Conservation (phyloP, 2,888 invertebrate genomes). For the Pyrgus malvae region DNA sequence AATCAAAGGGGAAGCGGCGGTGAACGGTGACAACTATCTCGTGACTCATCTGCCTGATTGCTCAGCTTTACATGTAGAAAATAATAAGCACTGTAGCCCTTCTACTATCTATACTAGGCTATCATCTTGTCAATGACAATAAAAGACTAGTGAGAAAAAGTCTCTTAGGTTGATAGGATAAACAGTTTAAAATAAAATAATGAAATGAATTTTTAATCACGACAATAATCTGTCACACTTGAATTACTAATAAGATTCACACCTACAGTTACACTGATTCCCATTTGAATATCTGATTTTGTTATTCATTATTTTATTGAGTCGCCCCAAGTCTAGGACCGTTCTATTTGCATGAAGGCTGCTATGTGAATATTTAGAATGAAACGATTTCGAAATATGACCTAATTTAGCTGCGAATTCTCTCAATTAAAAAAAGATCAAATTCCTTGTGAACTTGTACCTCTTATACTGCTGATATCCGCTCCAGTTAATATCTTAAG, state of each 20-base stretch:
- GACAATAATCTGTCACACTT: constrained; percentile 3
- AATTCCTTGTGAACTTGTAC: constrained; percentile 5
- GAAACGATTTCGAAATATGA: constrained; percentile 17
- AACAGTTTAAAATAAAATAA: no score
- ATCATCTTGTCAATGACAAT: no score
- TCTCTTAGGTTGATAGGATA: no score
- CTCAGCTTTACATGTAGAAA: no score
- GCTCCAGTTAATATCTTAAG: constrained; percentile 2
- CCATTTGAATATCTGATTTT: constrained; percentile 20
- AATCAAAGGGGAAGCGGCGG: no score
- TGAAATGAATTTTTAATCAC: neutral
- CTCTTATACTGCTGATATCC: neutral
- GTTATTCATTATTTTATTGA: constrained; percentile 18
- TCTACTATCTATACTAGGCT: no score
- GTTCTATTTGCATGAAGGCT: neutral
- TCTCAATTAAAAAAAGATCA: constrained; percentile 5
- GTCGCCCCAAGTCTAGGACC: constrained; percentile 1
- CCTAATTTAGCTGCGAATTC: neutral
- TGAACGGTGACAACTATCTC: no score
- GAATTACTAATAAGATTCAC: constrained; percentile 21
- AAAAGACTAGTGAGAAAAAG: no score
- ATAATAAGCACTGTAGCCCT: no score
- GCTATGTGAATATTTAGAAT: constrained; percentile 13
- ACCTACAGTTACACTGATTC: constrained; percentile 27
- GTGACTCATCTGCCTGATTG: no score